Evolutionary conservation across 2,888 invertebrate species (phyloP).

Genomic region (Latrodectus hesperus): DNA sequence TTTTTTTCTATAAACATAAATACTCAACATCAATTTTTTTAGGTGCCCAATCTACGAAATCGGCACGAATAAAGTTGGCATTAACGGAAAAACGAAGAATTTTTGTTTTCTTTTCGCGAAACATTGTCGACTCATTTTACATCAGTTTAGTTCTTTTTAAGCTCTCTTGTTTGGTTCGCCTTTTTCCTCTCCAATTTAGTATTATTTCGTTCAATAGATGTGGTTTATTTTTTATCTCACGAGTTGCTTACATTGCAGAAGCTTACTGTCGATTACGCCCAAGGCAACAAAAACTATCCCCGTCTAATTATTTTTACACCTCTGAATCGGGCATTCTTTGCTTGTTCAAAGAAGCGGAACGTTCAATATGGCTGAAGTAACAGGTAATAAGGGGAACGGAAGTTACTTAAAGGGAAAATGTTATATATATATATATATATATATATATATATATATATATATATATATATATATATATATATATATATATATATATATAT

Average conservation of each 20-base stretch:
- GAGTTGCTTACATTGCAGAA: constrained; percentile 13
- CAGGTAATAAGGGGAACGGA: background rate
- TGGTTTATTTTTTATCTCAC: constrained; percentile 14
- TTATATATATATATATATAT: too few relatives aligned
- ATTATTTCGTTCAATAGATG: constrained; percentile 39
- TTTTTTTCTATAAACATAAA: constrained; percentile 36
- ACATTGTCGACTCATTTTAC: constrained; percentile 57
- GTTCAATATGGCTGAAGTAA: constrained; percentile 12
- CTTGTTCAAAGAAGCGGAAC: constrained; percentile 20
- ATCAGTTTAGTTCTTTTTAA: constrained; percentile 21
- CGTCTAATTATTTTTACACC: constrained; percentile 48
- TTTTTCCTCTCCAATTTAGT: constrained; percentile 25
- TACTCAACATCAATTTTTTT: constrained; percentile 32
- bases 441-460: too few relatives aligned
- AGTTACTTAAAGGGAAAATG: background rate
- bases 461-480: too few relatives aligned
- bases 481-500: too few relatives aligned
- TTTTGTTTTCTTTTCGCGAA: constrained; percentile 34
- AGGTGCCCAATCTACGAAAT: constrained; percentile 18
- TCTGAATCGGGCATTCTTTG: background rate
- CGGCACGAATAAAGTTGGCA: constrained; percentile 3
- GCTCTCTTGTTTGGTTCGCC: constrained; percentile 14
- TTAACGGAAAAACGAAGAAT: constrained; percentile 9
- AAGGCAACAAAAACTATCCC: constrained; percentile 16
- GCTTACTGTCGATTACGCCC: constrained; percentile 17